Evolutionary conservation across 2,797 vertebrate genomes (phyloP), one percentile per base, ranked within the genome.

Genomic region (Cheirogaleus major): DNA sequence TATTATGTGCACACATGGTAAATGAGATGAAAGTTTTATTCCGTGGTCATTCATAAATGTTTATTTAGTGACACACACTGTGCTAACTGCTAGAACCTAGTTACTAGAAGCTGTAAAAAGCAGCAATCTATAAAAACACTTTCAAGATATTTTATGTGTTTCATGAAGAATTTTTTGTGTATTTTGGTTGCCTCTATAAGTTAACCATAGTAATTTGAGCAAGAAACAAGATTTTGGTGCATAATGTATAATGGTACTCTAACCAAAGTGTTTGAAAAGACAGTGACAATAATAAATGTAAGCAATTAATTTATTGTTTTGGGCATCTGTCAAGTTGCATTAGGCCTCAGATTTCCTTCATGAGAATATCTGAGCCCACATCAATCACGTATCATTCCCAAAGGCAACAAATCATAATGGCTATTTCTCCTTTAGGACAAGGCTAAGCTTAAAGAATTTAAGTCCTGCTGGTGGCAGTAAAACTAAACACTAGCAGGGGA

Each of bases 301-400:
- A 91, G 76, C 80, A 81, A 41, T 93, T 93, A 79, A 90, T 72
- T 90, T 45, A 91, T 78, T 89, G 50, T 96, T 97, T 91, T 59
- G 15, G 80, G n/a, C 48, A 73, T 88, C 82, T 73, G 73, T 86
- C 91, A 96, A 55, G 52, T 57, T 93, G 35, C 81, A 50, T 96
- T 89, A 95, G 92, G 75, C 45, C 95, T 98, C 70, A 89, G 78
- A 96, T 80, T 98, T 97, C 88, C 96, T 91, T 97, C 88, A 95
- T 86, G 89, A 93, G 92, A 88, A 87, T 41, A 69, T 83, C 30
- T 63, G 79, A 76, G 35, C 22, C 93, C 23, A 75, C 57, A 89
- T 91, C 86, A 95, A 69, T 95, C 89, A 94, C 23, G 0, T 69
- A 88, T 95, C 70, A 57, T 85, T 80, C 65, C 32, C 85, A 89